Percentiles rank a stretch among this genome's conserved stretches.
Evolutionary conservation across 2,797 vertebrate species (phyloP).

Genomic region (Tauraco hartlaubi): DNA sequence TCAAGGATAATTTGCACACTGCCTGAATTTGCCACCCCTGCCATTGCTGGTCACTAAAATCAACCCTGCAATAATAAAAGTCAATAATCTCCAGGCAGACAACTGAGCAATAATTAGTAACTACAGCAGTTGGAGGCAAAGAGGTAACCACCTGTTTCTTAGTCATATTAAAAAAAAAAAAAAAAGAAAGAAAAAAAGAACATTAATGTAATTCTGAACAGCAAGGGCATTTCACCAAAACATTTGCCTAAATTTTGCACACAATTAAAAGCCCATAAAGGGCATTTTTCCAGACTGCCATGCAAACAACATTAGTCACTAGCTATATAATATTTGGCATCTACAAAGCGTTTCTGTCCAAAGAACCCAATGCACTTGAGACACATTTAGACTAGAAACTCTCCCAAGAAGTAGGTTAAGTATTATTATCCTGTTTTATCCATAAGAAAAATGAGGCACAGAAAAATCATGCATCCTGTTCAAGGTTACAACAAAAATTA

Average conservation of each 20-base stretch:
- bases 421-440: slow-evolving; percentile 29
- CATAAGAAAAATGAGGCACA: neutral
- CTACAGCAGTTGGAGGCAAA: neutral
- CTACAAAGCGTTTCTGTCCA: neutral
- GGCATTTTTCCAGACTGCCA: slow-evolving; percentile 30
- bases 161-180: neutral
- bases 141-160: slow-evolving; percentile 18
- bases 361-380: slow-evolving; percentile 37
- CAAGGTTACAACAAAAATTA: slow-evolving; percentile 43
- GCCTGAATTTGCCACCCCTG: neutral
- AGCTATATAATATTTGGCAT: slow-evolving; percentile 19
- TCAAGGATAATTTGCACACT: neutral
- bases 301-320: slow-evolving; percentile 41
- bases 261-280: slow-evolving; percentile 48
- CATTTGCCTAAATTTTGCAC: neutral
- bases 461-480: neutral
- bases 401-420: slow-evolving; percentile 47
- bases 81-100: neutral
- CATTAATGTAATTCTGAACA: neutral
- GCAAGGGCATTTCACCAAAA: slow-evolving; percentile 23
- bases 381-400: slow-evolving; percentile 43
- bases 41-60: neutral
- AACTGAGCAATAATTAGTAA: slow-evolving; percentile 32
- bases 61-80: neutral
- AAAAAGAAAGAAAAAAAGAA: neutral